Evolutionary conservation across 1,140 invertebrate genomes (phyloP).

Genomic region (Caenorhabditis brenneri): DNA sequence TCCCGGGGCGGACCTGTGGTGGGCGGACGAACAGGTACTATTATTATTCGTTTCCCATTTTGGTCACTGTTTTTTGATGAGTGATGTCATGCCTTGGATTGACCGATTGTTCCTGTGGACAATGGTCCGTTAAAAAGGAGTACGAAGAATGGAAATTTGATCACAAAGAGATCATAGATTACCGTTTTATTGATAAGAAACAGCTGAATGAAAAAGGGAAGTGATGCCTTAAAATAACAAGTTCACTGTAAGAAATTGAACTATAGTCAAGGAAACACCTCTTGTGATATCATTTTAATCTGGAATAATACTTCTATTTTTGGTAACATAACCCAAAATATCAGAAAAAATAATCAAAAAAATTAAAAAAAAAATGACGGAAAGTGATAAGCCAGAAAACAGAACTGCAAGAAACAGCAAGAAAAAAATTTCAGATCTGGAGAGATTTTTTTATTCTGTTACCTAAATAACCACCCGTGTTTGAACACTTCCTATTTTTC

Average conservation of each 20-base stretch:
- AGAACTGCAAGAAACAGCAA: too few relatives aligned
- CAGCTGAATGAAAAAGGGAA: not conserved
- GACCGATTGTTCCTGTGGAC: not conserved
- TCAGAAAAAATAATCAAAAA: too few relatives aligned
- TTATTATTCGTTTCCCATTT: not conserved
- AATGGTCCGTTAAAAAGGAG: not conserved
- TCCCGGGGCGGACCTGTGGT: not conserved
- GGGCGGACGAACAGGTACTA: slow-evolving; percentile 11
- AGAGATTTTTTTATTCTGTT: too few relatives aligned
- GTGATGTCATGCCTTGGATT: slow-evolving; percentile 10
- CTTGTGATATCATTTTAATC: not conserved
- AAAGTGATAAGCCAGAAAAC: too few relatives aligned
- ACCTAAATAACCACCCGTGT: too few relatives aligned
- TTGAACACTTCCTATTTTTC: too few relatives aligned
- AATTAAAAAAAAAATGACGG: too few relatives aligned
- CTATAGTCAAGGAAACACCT: not conserved
- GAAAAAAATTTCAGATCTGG: too few relatives aligned
- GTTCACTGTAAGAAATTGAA: not conserved
- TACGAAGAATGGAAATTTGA: not conserved
- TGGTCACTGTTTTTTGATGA: slow-evolving; percentile 16
- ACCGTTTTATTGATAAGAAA: not conserved
- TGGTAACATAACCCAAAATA: too few relatives aligned
- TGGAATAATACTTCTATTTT: not conserved
- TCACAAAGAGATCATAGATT: not conserved
- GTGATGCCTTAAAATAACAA: not conserved